Evolutionary conservation across 2,888 invertebrate genomes (phyloP).

Genomic region (Stenoptilia bipunctidactyla): DNA sequence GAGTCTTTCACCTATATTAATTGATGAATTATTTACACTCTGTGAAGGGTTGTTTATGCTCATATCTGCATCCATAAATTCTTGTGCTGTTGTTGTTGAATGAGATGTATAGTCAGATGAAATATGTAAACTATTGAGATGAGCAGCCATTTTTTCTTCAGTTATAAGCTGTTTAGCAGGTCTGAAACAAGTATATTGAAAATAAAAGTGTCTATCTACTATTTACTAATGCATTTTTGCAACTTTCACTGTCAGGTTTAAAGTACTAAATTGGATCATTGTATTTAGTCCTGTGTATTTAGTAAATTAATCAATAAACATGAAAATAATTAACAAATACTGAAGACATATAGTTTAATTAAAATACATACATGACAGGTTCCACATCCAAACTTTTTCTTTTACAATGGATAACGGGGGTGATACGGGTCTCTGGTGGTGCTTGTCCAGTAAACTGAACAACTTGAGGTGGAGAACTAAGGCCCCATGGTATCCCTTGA

Average conservation of each 20-base stretch:
- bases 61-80: slow-evolving; percentile 43
- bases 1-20: slow-evolving; percentile 13
- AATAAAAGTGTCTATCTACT: too few species aligned
- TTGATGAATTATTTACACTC: background rate
- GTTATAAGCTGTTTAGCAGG: slow-evolving; percentile 82
- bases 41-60: slow-evolving; percentile 15
- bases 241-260: too few species aligned
- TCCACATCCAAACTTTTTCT: slow-evolving; percentile 55
- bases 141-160: slow-evolving; percentile 87
- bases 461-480: slow-evolving; percentile 47
- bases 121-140: slow-evolving; percentile 82
- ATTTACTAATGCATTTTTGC: too few species aligned
- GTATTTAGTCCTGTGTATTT: too few species aligned
- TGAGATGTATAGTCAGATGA: slow-evolving; percentile 60
- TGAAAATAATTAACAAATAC: too few species aligned
- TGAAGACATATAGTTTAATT: too few species aligned
- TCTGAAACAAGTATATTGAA: slow-evolving; percentile 35
- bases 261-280: too few species aligned
- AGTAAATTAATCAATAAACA: too few species aligned
- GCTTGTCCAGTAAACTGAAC: slow-evolving; percentile 56
- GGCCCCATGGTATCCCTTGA: slow-evolving; percentile 66
- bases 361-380: slow-evolving; percentile 59
- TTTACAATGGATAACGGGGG: slow-evolving; percentile 45
- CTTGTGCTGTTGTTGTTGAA: slow-evolving; percentile 24
- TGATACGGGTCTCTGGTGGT: slow-evolving; percentile 24